Evolutionary conservation across 2,797 vertebrate species (phyloP).

Genomic region (Rhadinocentrus ornatus): DNA sequence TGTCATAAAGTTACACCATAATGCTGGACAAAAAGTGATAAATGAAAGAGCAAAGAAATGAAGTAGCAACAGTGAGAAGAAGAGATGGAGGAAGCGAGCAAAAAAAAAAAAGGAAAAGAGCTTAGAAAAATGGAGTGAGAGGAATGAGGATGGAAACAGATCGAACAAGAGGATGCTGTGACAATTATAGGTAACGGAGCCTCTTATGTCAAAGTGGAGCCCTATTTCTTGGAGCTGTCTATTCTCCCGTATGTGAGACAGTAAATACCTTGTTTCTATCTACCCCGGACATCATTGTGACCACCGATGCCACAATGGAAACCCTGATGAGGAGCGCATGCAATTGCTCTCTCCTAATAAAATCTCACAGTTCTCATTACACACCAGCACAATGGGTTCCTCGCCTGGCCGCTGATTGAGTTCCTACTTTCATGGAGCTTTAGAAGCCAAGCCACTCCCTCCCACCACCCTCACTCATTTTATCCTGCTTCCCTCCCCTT

Average conservation of each 20-base stretch:
- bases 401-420: conserved; percentile 83
- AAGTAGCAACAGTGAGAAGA: conserved; percentile 35
- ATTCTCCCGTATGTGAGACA: conserved; percentile 72
- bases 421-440: conserved; percentile 78
- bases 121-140: conserved; percentile 53
- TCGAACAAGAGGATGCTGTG: conserved; percentile 71
- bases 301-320: conserved; percentile 81
- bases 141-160: conserved; percentile 52
- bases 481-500: conserved; percentile 9
- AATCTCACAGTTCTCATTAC: conserved; percentile 88
- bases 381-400: conserved; percentile 79
- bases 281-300: conserved; percentile 76
- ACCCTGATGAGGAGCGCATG: conserved; percentile 84
- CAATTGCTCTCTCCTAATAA: conserved; percentile 88
- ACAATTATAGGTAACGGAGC: conserved; percentile 73
- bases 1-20: conserved; percentile 17
- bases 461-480: conserved; percentile 43
- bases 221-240: conserved; percentile 71
- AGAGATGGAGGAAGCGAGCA: conserved; percentile 4
- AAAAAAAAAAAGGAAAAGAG: conserved; percentile 32
- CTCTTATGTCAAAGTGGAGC: conserved; percentile 62
- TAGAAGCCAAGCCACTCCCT: conserved; percentile 61
- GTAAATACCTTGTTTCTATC: conserved; percentile 83
- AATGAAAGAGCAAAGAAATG: conserved; percentile 49
- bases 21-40: conserved; percentile 33